Conservation (phyloP, 2,888 invertebrate species). For the Chrysolina americana region DNA sequence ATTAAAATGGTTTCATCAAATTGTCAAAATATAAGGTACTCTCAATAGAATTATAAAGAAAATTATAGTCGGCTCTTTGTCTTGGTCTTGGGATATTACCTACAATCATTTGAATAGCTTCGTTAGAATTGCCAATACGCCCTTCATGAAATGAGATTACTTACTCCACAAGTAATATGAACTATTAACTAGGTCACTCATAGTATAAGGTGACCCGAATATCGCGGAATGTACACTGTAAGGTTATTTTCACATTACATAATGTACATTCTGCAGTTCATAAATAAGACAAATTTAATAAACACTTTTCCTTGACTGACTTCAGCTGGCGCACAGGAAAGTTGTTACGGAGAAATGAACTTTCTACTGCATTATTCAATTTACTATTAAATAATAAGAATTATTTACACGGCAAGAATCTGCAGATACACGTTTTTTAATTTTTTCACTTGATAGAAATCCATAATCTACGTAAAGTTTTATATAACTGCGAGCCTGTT, state of each 20-base stretch:
- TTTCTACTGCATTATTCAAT: constrained; percentile 16
- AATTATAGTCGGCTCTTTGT: too few relatives aligned
- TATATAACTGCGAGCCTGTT: constrained; percentile 1
- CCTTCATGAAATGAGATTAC: too few relatives aligned
- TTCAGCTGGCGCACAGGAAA: not conserved
- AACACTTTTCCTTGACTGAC: not conserved
- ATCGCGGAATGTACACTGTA: not conserved
- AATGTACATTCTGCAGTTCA: not conserved
- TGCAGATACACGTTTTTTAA: not conserved
- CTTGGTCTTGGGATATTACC: too few relatives aligned
- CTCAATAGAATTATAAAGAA: too few relatives aligned
- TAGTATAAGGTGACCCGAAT: too few relatives aligned
- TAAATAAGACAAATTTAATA: not conserved
- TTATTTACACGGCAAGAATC: not conserved
- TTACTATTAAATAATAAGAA: constrained; percentile 4
- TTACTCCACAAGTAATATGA: too few relatives aligned
- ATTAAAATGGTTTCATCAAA: too few relatives aligned
- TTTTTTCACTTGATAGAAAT: constrained; percentile 8
- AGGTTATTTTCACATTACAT: not conserved
- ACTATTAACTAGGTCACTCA: too few relatives aligned
- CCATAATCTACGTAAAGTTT: not conserved
- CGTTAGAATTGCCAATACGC: too few relatives aligned
- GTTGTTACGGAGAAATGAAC: constrained; percentile 12
- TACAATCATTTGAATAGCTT: too few relatives aligned
- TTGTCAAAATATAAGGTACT: too few relatives aligned